A percentile compares a stretch with the other conserved stretches of the same genome.
Evolutionary conservation across 2,797 vertebrate species (phyloP).

Genomic region (Macroramphosus scolopax): DNA sequence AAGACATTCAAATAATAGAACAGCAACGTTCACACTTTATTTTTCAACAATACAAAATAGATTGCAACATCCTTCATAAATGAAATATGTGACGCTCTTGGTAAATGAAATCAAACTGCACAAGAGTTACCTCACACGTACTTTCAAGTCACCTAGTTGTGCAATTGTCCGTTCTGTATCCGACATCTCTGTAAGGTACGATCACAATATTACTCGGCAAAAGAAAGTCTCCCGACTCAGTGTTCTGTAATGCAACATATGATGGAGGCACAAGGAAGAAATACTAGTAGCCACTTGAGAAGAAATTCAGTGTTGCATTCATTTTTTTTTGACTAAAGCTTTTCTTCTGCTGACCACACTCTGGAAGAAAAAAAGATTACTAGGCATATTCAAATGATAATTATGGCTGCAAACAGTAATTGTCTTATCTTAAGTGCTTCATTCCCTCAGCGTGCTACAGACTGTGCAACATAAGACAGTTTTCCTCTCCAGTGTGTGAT

Average conservation of each 20-base stretch:
- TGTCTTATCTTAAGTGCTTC: constrained; percentile 69
- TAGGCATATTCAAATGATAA: constrained; percentile 48
- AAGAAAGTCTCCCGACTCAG: constrained; percentile 42
- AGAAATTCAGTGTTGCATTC: constrained; percentile 57
- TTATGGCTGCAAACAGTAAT: constrained; percentile 64
- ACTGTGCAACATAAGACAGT: constrained; percentile 53
- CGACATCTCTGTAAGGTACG: constrained; percentile 33
- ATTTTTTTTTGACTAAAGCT: constrained; percentile 35
- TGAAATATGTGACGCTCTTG: constrained; percentile 47
- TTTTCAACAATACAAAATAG: constrained; percentile 51
- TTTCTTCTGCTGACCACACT: constrained; percentile 35
- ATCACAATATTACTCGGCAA: constrained; percentile 41
- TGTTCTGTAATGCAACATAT: constrained; percentile 52
- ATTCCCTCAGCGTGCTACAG: constrained; percentile 59
- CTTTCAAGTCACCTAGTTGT: constrained; percentile 52
- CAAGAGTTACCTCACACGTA: constrained; percentile 29
- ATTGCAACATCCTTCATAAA: constrained; percentile 51
- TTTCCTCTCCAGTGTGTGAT: constrained; percentile 13
- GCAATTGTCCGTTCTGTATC: constrained; percentile 37
- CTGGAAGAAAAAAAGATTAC: constrained; percentile 53
- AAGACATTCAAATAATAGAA: constrained; percentile 64
- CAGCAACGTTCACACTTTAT: constrained; percentile 45
- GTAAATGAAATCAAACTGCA: constrained; percentile 46
- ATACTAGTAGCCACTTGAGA: constrained; percentile 43
- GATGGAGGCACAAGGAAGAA: constrained; percentile 73